These are phyloP conservation scores for Clarias gariepinus DNA, from an alignment of 2,113 vertebrate genomes.

Conservation along the genomic window DNA sequence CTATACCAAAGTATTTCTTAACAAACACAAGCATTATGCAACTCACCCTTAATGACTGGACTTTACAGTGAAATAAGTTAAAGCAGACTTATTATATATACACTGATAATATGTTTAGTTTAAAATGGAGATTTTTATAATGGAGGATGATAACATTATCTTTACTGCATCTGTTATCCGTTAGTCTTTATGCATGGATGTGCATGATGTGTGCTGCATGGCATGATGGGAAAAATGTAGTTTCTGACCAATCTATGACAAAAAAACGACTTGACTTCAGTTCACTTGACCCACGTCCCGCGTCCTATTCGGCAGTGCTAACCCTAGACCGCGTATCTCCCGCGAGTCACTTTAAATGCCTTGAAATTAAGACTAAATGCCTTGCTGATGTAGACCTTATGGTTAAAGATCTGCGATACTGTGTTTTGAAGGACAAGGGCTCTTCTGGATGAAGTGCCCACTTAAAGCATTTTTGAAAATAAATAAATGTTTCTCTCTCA, in stretches of 20 bases:
- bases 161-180: not conserved
- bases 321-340: not conserved
- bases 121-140: not conserved
- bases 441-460: not conserved
- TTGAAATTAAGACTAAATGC: not conserved
- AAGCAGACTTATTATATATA: not conserved
- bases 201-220: slow-evolving; percentile 78
- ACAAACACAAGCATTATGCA: slow-evolving; percentile 28
- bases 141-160: not conserved
- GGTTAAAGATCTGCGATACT: not conserved
- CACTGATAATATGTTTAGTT: not conserved
- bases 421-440: not conserved
- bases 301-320: not conserved
- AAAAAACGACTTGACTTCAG: not conserved
- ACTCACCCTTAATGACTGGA: slow-evolving; percentile 4
- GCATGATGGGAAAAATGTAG: slow-evolving; percentile 67
- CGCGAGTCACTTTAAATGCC: not conserved
- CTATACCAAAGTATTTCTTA: slow-evolving; percentile 21
- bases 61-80: not conserved
- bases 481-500: not conserved
- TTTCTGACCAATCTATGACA: slow-evolving; percentile 39
- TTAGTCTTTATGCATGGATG: slow-evolving; percentile 41
- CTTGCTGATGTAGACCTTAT: not conserved
- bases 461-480: not conserved
- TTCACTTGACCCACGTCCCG: not conserved